phyloP scores from a whole-genome alignment of 1,140 invertebrate species.

The Ostrea edulis region DNA sequence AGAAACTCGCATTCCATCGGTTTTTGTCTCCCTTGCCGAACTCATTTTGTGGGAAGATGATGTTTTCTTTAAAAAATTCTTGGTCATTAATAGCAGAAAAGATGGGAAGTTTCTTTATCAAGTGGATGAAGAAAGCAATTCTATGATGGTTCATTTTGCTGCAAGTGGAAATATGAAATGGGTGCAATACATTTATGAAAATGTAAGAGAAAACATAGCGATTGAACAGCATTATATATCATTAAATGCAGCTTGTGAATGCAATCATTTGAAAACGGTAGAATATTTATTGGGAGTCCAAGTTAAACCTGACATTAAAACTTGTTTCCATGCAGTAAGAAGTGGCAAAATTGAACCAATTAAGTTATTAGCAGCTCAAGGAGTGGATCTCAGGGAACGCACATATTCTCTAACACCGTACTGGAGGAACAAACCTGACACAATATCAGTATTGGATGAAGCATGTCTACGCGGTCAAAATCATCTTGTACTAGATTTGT shows the following conservation, averaged over 20 bases:
- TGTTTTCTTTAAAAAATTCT: background rate
- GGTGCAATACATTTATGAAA: background rate
- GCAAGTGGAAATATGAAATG: background rate
- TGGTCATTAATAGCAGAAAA: background rate
- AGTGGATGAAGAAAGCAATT: conserved; percentile 3
- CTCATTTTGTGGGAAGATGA: background rate
- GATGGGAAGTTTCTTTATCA: background rate
- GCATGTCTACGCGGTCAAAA: background rate
- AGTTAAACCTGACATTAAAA: background rate
- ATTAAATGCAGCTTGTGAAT: background rate
- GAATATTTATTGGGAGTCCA: background rate
- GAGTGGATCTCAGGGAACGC: background rate
- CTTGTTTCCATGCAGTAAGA: background rate
- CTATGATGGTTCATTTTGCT: conserved; percentile 7
- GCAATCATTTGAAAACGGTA: background rate
- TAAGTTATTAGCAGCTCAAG: background rate
- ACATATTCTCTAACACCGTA: background rate
- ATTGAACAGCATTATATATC: background rate
- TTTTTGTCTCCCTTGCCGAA: background rate
- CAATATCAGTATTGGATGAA: background rate
- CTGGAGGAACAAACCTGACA: background rate
- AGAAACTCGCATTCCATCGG: background rate
- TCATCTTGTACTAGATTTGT: background rate
- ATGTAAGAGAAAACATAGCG: background rate
- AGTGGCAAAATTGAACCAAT: background rate